Evolutionary conservation across 2,888 invertebrate species (phyloP), one percentile per base, ranked within the genome.

Genomic region (Sesia apiformis): DNA sequence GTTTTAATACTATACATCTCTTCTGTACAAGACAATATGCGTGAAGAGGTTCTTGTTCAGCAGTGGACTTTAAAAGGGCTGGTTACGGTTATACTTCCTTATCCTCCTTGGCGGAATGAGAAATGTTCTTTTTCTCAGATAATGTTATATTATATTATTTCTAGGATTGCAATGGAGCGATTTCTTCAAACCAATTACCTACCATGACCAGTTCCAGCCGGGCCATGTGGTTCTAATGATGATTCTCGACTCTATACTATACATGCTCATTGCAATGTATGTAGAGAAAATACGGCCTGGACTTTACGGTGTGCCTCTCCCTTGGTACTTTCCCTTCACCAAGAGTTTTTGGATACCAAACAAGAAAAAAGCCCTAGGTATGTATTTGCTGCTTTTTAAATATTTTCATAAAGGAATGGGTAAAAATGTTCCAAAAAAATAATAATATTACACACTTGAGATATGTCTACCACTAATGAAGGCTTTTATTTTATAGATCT

Each of bases 281-380:
- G 89, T 97, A 40, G 97, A 98, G 79, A 95, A 95, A 60, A 92
- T 98, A 52, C 91, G 93, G 58, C 98, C 98, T 0, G 97, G 97
- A 3, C 92, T 94, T 56, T 97, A 93, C 74, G 97, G 97, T 3
- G 94, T 97, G 0, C 94, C 95, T 0, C 90, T 93, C 57, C 94
- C 93, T 4, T 97, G 96, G 93, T 93, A 97, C 69, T 98, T 97
- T 69, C 94, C 94, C 0, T 91, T 96, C 52, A 92, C 91, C 1
- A 84, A 88, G 55, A 79, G 74, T 7, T 93, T 90, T 70, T 93
- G 93, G 93, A 70, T 68, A 52, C 81, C 86, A 4, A 77, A 76
- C 57, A 83, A 68, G 58, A 69, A 62, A 39, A 81, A 70, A 69
- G 63, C 73, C 50, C 74, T 76, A 62, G 85, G 88, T 88, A 63